These are phyloP conservation scores for Macquaria australasica DNA, from an alignment of 2,113 vertebrate genomes.

Conservation along the genomic window DNA sequence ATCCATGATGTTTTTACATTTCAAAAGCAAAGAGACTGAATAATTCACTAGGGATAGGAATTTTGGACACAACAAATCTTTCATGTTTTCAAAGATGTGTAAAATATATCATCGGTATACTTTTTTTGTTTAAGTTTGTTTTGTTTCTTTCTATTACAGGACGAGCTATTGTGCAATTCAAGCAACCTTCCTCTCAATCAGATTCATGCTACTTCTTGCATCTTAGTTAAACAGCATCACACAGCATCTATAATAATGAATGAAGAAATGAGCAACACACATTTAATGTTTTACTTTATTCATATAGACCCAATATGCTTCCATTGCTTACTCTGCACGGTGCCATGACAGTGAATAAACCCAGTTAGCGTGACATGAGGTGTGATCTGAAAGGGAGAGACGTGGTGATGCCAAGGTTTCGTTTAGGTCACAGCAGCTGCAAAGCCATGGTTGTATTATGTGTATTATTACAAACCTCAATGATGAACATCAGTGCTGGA, in stretches of 20 bases:
- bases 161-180: conserved; percentile 17
- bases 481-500: conserved; percentile 9
- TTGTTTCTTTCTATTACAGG: conserved; percentile 22
- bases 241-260: background rate
- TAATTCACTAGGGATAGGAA: conserved; percentile 42
- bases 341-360: background rate
- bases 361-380: background rate
- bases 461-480: conserved; percentile 59
- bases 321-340: background rate
- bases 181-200: conserved; percentile 17
- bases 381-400: background rate
- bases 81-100: conserved; percentile 52
- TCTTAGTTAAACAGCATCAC: conserved; percentile 16
- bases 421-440: conserved; percentile 1
- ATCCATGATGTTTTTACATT: conserved; percentile 44
- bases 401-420: background rate
- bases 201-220: conserved; percentile 7
- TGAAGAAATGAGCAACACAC: background rate
- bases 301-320: background rate
- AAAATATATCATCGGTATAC: conserved; percentile 56
- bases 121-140: conserved; percentile 7
- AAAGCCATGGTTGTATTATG: conserved; percentile 12
- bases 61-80: conserved; percentile 54
- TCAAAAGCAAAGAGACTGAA: conserved; percentile 50
- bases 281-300: background rate